These are phyloP conservation scores for Lasioglossum calceatum DNA, from an alignment of 2,888 invertebrate species.

Conservation along the genomic window DNA sequence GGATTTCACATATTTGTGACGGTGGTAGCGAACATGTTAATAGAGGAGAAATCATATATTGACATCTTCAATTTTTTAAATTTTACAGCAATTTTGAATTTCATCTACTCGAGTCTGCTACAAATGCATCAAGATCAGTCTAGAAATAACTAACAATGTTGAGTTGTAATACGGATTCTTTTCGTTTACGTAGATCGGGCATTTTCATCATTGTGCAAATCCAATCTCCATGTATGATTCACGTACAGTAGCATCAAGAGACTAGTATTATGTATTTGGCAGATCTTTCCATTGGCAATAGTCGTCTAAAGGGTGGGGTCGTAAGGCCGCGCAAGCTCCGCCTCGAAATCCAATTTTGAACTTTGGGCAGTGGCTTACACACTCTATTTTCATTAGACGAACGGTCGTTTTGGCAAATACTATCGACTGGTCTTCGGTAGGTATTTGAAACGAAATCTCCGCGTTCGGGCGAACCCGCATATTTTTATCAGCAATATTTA, in stretches of 20 bases:
- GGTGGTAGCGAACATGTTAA: too few relatives aligned
- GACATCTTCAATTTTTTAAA: too few relatives aligned
- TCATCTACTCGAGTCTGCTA: too few relatives aligned
- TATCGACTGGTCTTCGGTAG: not conserved
- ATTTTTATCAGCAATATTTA: not conserved
- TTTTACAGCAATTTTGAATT: too few relatives aligned
- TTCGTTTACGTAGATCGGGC: not conserved
- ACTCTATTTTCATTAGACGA: slow-evolving; percentile 66
- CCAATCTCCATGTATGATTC: slow-evolving; percentile 16
- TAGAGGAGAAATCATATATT: too few relatives aligned
- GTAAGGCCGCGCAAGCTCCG: slow-evolving; percentile 58
- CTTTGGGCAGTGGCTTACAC: slow-evolving; percentile 56
- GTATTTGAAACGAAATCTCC: slow-evolving; percentile 5
- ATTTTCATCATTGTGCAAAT: not conserved
- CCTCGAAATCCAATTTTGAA: slow-evolving; percentile 70
- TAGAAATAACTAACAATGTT: too few relatives aligned
- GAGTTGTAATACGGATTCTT: not conserved
- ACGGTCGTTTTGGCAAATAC: slow-evolving; percentile 48
- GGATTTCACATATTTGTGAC: too few relatives aligned
- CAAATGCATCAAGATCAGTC: too few relatives aligned
- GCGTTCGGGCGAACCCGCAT: not conserved
- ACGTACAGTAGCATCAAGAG: slow-evolving; percentile 1
- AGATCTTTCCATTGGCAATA: slow-evolving; percentile 67
- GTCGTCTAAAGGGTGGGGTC: slow-evolving; percentile 58
- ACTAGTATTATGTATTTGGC: slow-evolving; percentile 54